Evolutionary conservation across 1,140 invertebrate genomes (phyloP).

Genomic region (Chrysoperla carnea): DNA sequence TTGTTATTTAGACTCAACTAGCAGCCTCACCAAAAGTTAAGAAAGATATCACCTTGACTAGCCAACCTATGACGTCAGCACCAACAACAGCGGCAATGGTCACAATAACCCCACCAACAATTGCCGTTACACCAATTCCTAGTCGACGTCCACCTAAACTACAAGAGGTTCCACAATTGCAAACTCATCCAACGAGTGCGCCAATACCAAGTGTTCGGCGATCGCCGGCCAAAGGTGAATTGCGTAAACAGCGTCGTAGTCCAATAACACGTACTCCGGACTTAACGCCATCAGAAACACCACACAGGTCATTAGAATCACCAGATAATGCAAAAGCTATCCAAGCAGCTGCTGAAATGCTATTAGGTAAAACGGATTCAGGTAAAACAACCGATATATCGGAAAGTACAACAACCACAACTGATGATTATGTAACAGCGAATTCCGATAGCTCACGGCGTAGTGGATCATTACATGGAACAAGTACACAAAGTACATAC

Average conservation of each 20-base stretch:
- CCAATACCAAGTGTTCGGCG: slow-evolving; percentile 7
- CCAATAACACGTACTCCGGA: slow-evolving; percentile 7
- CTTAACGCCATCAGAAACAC: slow-evolving; percentile 11
- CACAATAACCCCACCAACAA: slow-evolving; percentile 20
- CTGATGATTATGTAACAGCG: slow-evolving; percentile 77
- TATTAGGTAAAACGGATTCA: slow-evolving; percentile 45
- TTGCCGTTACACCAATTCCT: slow-evolving; percentile 17
- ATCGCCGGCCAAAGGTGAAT: not conserved
- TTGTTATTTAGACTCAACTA: slow-evolving; percentile 27
- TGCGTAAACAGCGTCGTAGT: not conserved
- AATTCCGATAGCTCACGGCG: slow-evolving; percentile 46
- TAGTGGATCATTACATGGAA: slow-evolving; percentile 16
- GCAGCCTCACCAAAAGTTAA: slow-evolving; percentile 29
- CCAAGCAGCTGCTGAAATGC: slow-evolving; percentile 8
- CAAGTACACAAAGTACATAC: not conserved
- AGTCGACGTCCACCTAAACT: slow-evolving; percentile 19
- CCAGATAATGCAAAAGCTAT: slow-evolving; percentile 2
- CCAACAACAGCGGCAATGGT: slow-evolving; percentile 25
- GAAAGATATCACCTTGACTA: slow-evolving; percentile 21
- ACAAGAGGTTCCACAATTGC: slow-evolving; percentile 20
- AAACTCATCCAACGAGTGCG: slow-evolving; percentile 19
- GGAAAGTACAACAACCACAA: slow-evolving; percentile 67
- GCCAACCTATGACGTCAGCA: slow-evolving; percentile 19
- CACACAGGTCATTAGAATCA: slow-evolving; percentile 12
- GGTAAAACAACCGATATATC: slow-evolving; percentile 57